Conservation (phyloP, 2,888 invertebrate genomes). For the Thalpophila matura region DNA sequence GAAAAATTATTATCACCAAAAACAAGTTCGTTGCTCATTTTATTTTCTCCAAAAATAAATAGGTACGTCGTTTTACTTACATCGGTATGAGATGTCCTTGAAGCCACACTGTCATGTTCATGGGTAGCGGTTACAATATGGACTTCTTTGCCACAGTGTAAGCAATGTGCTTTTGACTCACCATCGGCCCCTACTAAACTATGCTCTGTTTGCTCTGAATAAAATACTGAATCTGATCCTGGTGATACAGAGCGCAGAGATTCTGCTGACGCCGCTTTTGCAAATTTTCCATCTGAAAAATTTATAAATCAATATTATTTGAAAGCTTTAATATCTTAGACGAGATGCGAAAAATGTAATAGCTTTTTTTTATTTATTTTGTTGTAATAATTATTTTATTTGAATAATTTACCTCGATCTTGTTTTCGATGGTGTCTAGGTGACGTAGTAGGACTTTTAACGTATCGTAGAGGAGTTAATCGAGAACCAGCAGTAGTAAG, state of each 20-base stretch:
- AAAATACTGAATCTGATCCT: conserved; percentile 97
- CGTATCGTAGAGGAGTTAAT: conserved; percentile 85
- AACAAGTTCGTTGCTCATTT: background rate
- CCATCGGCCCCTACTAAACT: conserved; percentile 88
- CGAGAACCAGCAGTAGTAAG: conserved; percentile 88
- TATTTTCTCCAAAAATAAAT: no score
- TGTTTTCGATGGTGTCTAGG: conserved; percentile 88
- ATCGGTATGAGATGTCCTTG: conserved; percentile 86
- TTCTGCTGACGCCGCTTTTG: conserved; percentile 96
- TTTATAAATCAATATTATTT: background rate
- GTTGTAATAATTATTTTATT: background rate
- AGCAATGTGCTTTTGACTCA: conserved; percentile 93
- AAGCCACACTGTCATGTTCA: conserved; percentile 84
- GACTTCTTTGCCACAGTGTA: conserved; percentile 96
- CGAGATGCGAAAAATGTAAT: no score
- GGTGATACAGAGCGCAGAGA: conserved; percentile 97
- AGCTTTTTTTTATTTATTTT: background rate
- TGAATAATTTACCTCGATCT: conserved; percentile 75
- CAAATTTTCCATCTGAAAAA: conserved; percentile 82
- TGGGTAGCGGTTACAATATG: conserved; percentile 90
- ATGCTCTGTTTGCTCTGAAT: conserved; percentile 94
- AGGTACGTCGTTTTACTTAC: conserved; percentile 68
- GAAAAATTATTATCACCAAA: background rate
- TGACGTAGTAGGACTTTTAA: conserved; percentile 87
- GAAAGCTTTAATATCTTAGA: no score